Evolutionary conservation across 2,888 invertebrate genomes (phyloP), one percentile per base, ranked within the genome.

Genomic region (Drosophila infuscata): DNA sequence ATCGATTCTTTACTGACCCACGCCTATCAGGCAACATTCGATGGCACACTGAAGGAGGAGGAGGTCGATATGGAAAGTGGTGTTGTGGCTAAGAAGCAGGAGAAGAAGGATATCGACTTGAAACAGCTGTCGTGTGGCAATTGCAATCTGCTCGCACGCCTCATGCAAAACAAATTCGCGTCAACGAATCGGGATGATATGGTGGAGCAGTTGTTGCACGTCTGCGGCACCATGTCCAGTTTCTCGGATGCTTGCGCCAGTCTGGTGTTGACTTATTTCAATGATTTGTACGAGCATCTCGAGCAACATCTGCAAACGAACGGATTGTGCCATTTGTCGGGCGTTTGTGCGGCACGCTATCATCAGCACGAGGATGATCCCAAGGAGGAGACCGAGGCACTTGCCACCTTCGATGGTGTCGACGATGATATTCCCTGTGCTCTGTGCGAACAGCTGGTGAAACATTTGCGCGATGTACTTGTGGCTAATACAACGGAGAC

Each of bases 401-500:
- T 95, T 54, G 94, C 95, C 20, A 93, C 94, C 51, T 90, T 95
- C n/a, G 92, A 91, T 82, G 74, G 76, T 49, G 61, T 79, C 3
- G 68, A 86, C 49, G 95, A 95, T 82, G 95, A 96, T 89, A 94
- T 97, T 60, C 96, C 97, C 0, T 98, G 98, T 92, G 96, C 97
- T 86, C 94, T 98, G 65, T 98, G 98, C 92, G 95, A 97, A 86
- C 97, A 97, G 92, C 93, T 98, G 58, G 96, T 98, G 0, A 94
- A 94, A 30, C 97, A 98, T 92, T 94, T 98, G 79, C 95, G 96
- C 73, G 97, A 98, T 91, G 94, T 97, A 8, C 92, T 98, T 32
- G 94, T 97, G 35, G 96, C 98, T 25, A 97, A 98, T 91, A 97
- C 98, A 0, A 97, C 98, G 0, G 96, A 97, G 92, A 85, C 94